A percentile compares a stretch with the other conserved stretches of the same genome.
phyloP scores from a whole-genome alignment of 2,797 vertebrate genomes.

The Saxicola maurus region DNA sequence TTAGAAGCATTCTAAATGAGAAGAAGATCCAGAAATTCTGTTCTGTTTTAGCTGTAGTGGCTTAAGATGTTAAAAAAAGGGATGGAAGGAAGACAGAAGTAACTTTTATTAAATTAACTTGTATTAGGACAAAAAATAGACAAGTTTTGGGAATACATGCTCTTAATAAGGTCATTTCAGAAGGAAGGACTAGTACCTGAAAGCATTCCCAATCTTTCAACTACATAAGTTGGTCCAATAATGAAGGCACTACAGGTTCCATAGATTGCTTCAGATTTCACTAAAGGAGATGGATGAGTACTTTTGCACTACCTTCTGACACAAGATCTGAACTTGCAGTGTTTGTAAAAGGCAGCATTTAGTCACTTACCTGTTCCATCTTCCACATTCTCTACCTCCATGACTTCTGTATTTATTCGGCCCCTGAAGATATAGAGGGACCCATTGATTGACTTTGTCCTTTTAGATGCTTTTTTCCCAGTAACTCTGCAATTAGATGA shows the following conservation, averaged over 20 bases:
- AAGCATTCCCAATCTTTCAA: not conserved
- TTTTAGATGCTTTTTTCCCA: slow-evolving; percentile 91
- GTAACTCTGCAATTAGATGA: slow-evolving; percentile 83
- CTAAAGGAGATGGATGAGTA: not conserved
- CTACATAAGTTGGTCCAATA: not conserved
- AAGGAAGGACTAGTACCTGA: not conserved
- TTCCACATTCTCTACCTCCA: slow-evolving; percentile 91
- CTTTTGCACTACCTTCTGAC: not conserved
- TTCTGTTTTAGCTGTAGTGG: slow-evolving; percentile 23
- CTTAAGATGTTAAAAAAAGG: not conserved
- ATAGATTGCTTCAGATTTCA: not conserved
- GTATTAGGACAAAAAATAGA: slow-evolving; percentile 14
- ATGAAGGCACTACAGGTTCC: not conserved
- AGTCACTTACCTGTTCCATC: slow-evolving; percentile 82
- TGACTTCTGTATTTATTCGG: slow-evolving; percentile 87
- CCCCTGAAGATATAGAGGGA: slow-evolving; percentile 92
- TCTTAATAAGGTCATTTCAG: not conserved
- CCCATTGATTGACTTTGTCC: slow-evolving; percentile 96
- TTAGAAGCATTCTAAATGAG: not conserved
- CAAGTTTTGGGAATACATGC: not conserved
- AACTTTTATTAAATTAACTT: slow-evolving; percentile 2
- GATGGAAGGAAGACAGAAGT: not conserved
- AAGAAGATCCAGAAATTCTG: not conserved
- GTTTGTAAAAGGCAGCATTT: not conserved
- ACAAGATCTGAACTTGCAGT: not conserved